Percentiles rank a stretch among this genome's conserved stretches.
Evolutionary conservation across 2,888 invertebrate species (phyloP).

Genomic region (Watsonalla cultraria): DNA sequence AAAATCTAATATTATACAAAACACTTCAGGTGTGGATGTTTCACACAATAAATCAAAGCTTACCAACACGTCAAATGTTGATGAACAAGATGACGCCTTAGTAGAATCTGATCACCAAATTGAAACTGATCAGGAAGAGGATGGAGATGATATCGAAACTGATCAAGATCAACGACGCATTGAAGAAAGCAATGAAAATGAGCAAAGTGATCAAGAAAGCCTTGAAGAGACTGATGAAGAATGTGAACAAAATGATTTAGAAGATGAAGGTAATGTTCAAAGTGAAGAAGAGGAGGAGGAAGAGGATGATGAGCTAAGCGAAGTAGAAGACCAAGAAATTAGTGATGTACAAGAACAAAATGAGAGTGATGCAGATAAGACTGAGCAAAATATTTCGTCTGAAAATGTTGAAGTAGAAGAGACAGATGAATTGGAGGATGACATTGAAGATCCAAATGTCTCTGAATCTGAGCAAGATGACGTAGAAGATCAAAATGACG

Average conservation of each 20-base stretch:
- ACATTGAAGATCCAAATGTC: constrained; percentile 13
- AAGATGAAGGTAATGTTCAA: constrained; percentile 7
- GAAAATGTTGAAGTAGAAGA: constrained; percentile 15
- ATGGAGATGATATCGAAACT: constrained; percentile 3
- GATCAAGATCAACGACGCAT: not conserved
- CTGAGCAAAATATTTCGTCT: constrained; percentile 7
- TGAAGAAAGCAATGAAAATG: not conserved
- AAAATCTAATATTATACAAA: not conserved
- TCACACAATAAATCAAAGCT: not conserved
- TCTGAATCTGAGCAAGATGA: constrained; percentile 14
- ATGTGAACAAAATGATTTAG: constrained; percentile 2
- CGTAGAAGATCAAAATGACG: constrained; percentile 14
- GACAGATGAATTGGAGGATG: constrained; percentile 15
- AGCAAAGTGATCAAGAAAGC: constrained; percentile 1
- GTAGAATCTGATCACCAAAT: constrained; percentile 1
- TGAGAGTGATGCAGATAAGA: constrained; percentile 6
- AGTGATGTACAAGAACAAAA: constrained; percentile 11
- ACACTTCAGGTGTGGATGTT: not conserved
- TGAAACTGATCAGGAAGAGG: not conserved
- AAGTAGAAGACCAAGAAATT: constrained; percentile 8
- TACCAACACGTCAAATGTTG: not conserved
- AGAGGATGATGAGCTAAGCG: constrained; percentile 11
- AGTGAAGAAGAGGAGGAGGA: constrained; percentile 8
- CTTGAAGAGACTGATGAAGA: constrained; percentile 6
- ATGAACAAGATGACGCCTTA: not conserved